These are phyloP conservation scores for Megathymus violae DNA, from an alignment of 1,140 invertebrate genomes.

Conservation along the genomic window DNA sequence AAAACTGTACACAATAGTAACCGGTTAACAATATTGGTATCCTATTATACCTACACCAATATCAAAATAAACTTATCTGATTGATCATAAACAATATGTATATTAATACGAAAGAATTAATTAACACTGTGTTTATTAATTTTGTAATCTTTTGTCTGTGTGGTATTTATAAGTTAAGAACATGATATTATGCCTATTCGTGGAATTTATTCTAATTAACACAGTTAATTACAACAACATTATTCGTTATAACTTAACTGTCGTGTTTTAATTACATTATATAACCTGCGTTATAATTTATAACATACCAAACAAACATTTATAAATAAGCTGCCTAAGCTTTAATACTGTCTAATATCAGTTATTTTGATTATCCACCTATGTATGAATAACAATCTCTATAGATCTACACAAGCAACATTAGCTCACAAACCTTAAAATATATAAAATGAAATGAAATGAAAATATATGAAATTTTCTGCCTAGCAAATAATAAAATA, in stretches of 20 bases:
- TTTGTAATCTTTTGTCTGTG: constrained; percentile 6
- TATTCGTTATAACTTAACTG: constrained; percentile 8
- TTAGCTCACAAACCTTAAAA: too few species aligned
- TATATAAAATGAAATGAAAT: too few species aligned
- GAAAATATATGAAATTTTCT: too few species aligned
- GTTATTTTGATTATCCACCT: too few species aligned
- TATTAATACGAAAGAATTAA: constrained; percentile 12
- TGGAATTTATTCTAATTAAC: constrained; percentile 20
- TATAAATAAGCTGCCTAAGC: too few species aligned
- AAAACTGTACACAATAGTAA: constrained; percentile 12
- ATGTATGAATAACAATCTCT: too few species aligned
- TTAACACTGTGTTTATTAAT: constrained; percentile 17
- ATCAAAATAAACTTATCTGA: constrained; percentile 9
- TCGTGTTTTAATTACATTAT: constrained; percentile 8
- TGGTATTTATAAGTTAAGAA: constrained; percentile 3
- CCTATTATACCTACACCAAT: not conserved
- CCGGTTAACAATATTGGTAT: constrained; percentile 8
- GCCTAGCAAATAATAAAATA: too few species aligned
- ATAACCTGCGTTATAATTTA: too few species aligned
- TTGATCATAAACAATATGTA: constrained; percentile 10
- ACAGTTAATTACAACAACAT: constrained; percentile 10
- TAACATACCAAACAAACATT: too few species aligned
- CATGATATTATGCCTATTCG: constrained; percentile 7
- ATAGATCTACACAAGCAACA: too few species aligned
- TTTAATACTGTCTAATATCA: too few species aligned